phyloP scores from a whole-genome alignment of 2,113 vertebrate genomes.

The Polyodon spathula region DNA sequence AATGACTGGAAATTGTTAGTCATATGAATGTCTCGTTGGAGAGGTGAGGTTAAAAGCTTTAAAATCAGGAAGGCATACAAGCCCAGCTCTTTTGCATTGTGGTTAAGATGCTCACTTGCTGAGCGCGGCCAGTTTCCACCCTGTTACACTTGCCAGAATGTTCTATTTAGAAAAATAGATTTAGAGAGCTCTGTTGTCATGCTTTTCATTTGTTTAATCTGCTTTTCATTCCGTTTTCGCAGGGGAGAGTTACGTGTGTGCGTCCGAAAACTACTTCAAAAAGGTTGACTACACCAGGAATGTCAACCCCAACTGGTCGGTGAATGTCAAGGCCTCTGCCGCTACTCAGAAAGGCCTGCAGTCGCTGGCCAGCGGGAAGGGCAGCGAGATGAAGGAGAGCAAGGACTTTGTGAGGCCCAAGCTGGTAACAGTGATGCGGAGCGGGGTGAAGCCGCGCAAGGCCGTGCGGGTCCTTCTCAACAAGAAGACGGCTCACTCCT shows the following conservation, averaged over 20 bases:
- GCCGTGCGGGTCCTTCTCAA: slow-evolving; percentile 72
- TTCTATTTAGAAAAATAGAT: too few species aligned
- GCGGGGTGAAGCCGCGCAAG: slow-evolving; percentile 71
- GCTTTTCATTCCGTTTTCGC: slow-evolving; percentile 26
- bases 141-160: background rate
- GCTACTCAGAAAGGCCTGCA: slow-evolving; percentile 61
- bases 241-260: slow-evolving; percentile 77
- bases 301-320: slow-evolving; percentile 76
- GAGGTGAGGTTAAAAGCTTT: too few species aligned
- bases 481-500: slow-evolving; percentile 74
- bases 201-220: background rate
- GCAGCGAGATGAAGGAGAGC: slow-evolving; percentile 63
- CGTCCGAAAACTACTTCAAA: slow-evolving; percentile 77
- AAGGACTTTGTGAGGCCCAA: slow-evolving; percentile 78
- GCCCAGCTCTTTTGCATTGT: too few species aligned
- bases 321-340: slow-evolving; percentile 73
- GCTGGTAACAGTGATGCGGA: slow-evolving; percentile 74
- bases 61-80: too few species aligned
- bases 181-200: background rate
- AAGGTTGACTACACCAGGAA: slow-evolving; percentile 78
- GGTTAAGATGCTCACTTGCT: too few species aligned
- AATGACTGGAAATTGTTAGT: too few species aligned
- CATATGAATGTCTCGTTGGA: too few species aligned
- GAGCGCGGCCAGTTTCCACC: too few species aligned
- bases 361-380: slow-evolving; percentile 62